phyloP scores from a whole-genome alignment of 2,113 vertebrate genomes.

The Phalacrocorax aristotelis region DNA sequence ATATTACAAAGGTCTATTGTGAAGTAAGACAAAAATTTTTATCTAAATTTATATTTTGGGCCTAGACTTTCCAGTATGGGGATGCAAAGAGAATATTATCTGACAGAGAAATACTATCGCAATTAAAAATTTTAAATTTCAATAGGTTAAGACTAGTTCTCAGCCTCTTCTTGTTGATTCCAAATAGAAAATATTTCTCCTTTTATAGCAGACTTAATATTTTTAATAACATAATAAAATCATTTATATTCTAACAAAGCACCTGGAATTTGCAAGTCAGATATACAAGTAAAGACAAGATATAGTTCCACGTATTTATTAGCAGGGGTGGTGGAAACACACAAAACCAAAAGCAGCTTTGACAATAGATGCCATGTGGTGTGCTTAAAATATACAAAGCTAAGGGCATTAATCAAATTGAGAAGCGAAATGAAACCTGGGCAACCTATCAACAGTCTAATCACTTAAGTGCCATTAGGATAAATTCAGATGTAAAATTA shows the following conservation, averaged over 20 bases:
- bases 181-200: not conserved
- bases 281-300: not conserved
- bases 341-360: not conserved
- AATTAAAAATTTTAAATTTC: not conserved
- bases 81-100: not conserved
- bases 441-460: not conserved
- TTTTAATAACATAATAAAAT: not conserved
- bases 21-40: not conserved
- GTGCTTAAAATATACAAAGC: slow-evolving; percentile 10
- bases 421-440: slow-evolving; percentile 32
- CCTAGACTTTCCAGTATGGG: not conserved
- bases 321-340: rapidly evolving
- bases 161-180: not conserved
- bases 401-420: not conserved
- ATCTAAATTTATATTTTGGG: not conserved
- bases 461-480: not conserved
- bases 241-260: not conserved
- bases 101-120: not conserved
- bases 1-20: not conserved
- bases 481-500: not conserved
- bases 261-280: not conserved
- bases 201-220: not conserved
- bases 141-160: not conserved
- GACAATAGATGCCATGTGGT: not conserved
- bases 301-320: not conserved